Base-by-base conservation (phyloP, 2,797 vertebrate genomes). In the Sylvia borin region DNA sequence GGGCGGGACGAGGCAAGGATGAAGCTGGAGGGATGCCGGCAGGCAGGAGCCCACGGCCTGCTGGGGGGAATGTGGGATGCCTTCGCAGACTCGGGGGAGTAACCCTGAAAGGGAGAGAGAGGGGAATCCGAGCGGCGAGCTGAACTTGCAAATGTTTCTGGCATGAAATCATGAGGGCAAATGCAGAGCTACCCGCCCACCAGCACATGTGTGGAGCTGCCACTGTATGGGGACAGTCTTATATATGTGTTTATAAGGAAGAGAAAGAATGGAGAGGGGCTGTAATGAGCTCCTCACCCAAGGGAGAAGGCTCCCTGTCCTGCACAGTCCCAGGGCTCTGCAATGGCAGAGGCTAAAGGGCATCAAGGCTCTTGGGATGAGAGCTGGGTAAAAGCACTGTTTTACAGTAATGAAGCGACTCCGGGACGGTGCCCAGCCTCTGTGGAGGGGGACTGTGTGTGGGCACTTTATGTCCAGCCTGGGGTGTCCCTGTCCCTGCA, bases 131-230 rank as follows among this genome's bases (percentile, higher is more conserved):
- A 73, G 93, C n/a, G 0, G 72, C 0, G 5, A 92, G 93, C 92
- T 94, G 94, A 95, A 94, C 90, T 96, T 68, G 90, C 85, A 87
- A 83, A 96, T 96, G 92, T 61, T 96, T 96, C 51, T 96, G 94
- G 81, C 94, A 88, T 95, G 93, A 97, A 92, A 93, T 96, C 97
- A 97, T 20, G 75, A 96, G 88, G 94, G 93, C 84, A 95, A 96
- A 88, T 36, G 84, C 90, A 78, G 88, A 95, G 88, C 81, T 74
- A 58, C 40, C 91, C 88, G 5, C 92, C 94, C 95, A 78, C 81
- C n/a, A 38, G 76, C 84, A 93, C 75, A 65, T 9, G 66, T 25
- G 54, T 62, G 85, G 78, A 90, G 77, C 77, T 90, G 71, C 80
- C 77, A 76, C 85, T 73, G 32, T 27, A 40, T 13, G 14, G 55